Conservation (phyloP, 1,140 invertebrate genomes). For the Diuraphis noxia region DNA sequence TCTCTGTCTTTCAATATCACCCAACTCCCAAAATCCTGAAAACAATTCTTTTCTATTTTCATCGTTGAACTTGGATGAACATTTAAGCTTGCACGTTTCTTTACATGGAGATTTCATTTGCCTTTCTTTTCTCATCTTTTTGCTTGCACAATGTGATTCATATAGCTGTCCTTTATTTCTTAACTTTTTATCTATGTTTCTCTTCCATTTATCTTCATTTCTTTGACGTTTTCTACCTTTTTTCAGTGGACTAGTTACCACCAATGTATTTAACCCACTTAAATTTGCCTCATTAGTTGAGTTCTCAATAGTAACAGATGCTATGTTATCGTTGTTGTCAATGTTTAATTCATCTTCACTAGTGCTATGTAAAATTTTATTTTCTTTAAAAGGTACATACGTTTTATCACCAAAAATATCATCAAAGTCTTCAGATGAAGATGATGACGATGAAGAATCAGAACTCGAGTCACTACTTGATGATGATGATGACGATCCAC, state of each 20-base stretch:
- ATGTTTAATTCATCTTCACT: too few species aligned
- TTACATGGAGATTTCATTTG: conserved; percentile 36
- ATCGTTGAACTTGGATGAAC: conserved; percentile 19
- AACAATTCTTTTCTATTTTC: conserved; percentile 39
- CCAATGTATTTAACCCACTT: neutral
- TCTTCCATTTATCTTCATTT: conserved; percentile 35
- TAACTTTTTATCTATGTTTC: conserved; percentile 44
- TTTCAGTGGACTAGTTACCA: conserved; percentile 24
- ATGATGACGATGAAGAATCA: too few species aligned
- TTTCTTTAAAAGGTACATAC: too few species aligned
- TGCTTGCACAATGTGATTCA: neutral
- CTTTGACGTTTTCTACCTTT: conserved; percentile 20
- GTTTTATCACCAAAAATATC: too few species aligned
- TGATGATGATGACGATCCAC: too few species aligned
- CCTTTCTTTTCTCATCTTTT: conserved; percentile 35
- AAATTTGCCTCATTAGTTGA: neutral
- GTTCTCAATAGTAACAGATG: too few species aligned
- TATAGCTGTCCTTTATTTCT: conserved; percentile 27
- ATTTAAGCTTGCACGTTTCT: neutral
- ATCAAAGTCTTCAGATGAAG: too few species aligned
- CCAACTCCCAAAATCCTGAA: conserved; percentile 28
- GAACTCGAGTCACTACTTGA: too few species aligned
- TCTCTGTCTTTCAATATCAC: conserved; percentile 30
- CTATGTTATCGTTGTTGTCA: too few species aligned
- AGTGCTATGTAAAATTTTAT: too few species aligned